A percentile compares a stretch with the other conserved stretches of the same genome.
These are phyloP conservation scores for Clarias pachynema DNA, from an alignment of 2,797 vertebrate species.

Conservation along the genomic window DNA sequence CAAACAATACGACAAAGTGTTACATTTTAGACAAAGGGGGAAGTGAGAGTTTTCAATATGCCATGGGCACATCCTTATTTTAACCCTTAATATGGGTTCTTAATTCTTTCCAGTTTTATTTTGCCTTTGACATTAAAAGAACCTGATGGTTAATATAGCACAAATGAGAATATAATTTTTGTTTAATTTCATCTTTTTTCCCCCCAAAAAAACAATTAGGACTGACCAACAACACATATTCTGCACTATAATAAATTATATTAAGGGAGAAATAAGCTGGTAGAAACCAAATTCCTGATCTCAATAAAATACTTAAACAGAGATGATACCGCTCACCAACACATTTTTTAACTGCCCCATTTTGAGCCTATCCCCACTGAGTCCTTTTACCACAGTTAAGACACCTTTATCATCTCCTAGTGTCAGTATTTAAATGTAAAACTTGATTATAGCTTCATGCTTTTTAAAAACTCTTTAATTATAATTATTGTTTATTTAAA, in stretches of 20 bases:
- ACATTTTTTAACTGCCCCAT: background rate
- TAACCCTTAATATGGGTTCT: background rate
- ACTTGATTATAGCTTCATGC: background rate
- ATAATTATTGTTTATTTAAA: background rate
- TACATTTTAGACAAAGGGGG: constrained; percentile 1
- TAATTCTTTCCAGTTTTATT: background rate
- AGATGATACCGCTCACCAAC: background rate
- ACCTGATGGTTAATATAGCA: background rate
- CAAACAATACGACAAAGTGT: background rate
- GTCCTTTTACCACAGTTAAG: background rate
- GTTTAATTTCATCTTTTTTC: background rate
- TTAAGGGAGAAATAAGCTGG: background rate
- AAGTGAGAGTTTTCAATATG: background rate
- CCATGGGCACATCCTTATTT: background rate
- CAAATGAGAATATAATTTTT: background rate
- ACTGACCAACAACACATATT: background rate
- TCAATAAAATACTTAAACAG: background rate
- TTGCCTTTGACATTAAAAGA: background rate
- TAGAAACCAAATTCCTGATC: background rate
- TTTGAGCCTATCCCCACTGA: background rate
- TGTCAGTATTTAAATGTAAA: constrained; percentile 14
- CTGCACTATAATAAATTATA: background rate
- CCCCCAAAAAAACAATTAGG: background rate
- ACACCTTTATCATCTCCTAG: constrained; percentile 2
- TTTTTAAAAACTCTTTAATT: background rate